Percentiles rank a stretch among this genome's conserved stretches.
Conservation (phyloP, 2,113 vertebrate species). For the Larimichthys polyactis region DNA sequence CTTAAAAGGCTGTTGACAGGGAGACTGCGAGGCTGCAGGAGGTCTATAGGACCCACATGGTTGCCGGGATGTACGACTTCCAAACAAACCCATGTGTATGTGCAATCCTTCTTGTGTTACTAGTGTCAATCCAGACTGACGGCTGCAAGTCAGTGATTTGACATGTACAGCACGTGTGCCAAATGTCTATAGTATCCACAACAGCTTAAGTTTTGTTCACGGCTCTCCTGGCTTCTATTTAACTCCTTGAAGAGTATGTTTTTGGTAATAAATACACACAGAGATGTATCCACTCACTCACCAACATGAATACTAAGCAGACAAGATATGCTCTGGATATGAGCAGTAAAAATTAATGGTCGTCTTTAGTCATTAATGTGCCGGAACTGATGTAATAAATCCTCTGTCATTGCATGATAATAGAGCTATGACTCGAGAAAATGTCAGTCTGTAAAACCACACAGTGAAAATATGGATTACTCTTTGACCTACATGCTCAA, state of each 20-base stretch:
- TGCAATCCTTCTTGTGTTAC: not conserved
- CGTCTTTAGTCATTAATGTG: slow-evolving; percentile 1
- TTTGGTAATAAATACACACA: not conserved
- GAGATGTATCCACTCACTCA: not conserved
- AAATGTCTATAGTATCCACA: not conserved
- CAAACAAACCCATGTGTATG: slow-evolving; percentile 33
- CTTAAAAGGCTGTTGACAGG: not conserved
- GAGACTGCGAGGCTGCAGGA: slow-evolving; percentile 8
- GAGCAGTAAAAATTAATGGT: not conserved
- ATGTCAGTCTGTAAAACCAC: not conserved
- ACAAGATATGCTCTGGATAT: not conserved
- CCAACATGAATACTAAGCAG: not conserved
- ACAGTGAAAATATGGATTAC: not conserved
- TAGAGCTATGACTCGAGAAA: not conserved
- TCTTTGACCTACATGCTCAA: not conserved
- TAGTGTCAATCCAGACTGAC: not conserved
- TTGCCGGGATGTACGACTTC: slow-evolving; percentile 23
- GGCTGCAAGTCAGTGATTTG: not conserved
- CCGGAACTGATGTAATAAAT: slow-evolving; percentile 5
- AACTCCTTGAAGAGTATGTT: not conserved
- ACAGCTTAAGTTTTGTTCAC: not conserved
- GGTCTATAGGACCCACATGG: not conserved
- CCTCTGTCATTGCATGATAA: not conserved
- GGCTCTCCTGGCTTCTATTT: not conserved
- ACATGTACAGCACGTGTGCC: not conserved